Conservation (phyloP, 2,888 invertebrate genomes). For the Megastigmus dorsalis region DNA sequence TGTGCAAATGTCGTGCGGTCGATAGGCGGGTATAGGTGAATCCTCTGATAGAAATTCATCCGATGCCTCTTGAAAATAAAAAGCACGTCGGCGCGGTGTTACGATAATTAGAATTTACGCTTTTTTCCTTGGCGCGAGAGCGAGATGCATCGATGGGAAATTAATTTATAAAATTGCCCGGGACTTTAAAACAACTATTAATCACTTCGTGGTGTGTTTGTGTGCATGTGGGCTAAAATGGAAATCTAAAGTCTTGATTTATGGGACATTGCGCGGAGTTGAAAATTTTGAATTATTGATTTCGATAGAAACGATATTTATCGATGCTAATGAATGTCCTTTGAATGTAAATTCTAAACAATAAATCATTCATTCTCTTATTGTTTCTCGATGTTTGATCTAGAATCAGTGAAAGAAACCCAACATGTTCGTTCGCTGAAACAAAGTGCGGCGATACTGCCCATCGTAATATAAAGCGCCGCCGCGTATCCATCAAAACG, state of each 20-base stretch:
- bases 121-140: background rate
- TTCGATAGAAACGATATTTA: no score
- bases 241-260: no score
- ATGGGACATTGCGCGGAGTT: no score
- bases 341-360: no score
- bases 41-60: slow-evolving; percentile 31
- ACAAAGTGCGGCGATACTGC: background rate
- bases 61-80: slow-evolving; percentile 23
- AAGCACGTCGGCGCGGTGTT: background rate
- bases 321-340: no score
- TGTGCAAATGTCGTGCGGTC: slow-evolving; percentile 36
- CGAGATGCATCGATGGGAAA: background rate
- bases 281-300: no score
- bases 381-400: no score
- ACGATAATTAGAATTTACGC: slow-evolving; percentile 26
- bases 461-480: background rate
- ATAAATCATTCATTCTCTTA: background rate
- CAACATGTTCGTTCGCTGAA: background rate
- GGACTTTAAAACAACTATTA: no score
- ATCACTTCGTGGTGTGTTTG: no score
- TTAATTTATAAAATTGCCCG: slow-evolving; percentile 1
- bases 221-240: no score
- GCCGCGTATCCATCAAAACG: background rate
- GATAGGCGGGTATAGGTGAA: slow-evolving; percentile 3
- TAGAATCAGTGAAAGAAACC: no score